Base-by-base conservation (phyloP, 2,113 vertebrate genomes). In the Gasterosteus aculeatus region DNA sequence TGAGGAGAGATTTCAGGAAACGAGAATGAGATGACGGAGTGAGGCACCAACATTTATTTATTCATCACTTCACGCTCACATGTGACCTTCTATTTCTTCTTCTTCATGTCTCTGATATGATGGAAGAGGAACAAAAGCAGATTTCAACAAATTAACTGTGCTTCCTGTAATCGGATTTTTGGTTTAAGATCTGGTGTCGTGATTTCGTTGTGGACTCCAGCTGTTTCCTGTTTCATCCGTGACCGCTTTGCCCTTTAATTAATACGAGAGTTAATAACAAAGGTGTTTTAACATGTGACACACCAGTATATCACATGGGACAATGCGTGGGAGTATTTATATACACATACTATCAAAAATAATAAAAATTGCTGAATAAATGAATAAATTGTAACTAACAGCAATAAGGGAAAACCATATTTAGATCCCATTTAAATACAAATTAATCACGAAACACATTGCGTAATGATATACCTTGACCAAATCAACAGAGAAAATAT, bases 1-100 rank as follows among this genome's bases (percentile, higher is more conserved):
- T 33, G 35, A 81, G 70, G 64, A 22, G 14, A 83, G 80, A 78
- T 72, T 76, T 78, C 62, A 71, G 65, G 75, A 68, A 82, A 73
- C 73, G 81, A 74, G 79, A 85, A 78, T 66, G 81, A 81, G 75
- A 70, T 33, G 79, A 84, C 47, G 61, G 63, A 81, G 62, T 1
- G 51, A 56, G 69, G 56, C 76, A 44, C 56, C 41, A 2, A 15
- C 15, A 5, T 16, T 80, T 49, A 83, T 83, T 83, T 81, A 86
- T 86, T 83, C 46, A 78, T 69, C 63, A 29, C 63, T 81, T 60
- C 58, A 58, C 54, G 75, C 35, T 63, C 64, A 49, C 35, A 18
- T 11, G 41, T 35, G 49, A 41, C 5, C 68, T 9, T 3, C 1
- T 42, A 5, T 39, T 44, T 33, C 41, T 12, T 41, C 44, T 3